Base-by-base conservation (phyloP, 2,797 vertebrate genomes). In the Ptychobarbus kaznakovi region DNA sequence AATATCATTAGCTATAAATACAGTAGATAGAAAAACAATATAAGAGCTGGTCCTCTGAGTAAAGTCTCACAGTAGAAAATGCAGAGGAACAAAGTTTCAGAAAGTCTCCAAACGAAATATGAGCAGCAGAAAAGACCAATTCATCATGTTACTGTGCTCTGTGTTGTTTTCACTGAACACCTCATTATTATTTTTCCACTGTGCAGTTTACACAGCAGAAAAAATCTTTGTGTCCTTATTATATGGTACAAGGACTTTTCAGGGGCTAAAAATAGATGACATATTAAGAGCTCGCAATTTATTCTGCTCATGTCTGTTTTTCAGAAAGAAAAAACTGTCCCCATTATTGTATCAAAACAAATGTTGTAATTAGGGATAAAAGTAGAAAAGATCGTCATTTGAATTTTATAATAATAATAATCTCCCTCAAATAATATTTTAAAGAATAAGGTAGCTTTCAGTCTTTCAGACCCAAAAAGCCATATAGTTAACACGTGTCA, bases 271-370 rank as follows among this genome's bases (percentile, higher is more conserved):
- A 83, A 81, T 84, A 90, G 70, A 20, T 83, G 32, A 81, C 84
- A 78, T 76, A 66, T 79, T 73, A 89, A 87, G 74, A 75, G 74
- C 81, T 86, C 63, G 22, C 49, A 82, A 82, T 86, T 84, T 51
- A 78, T 81, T 49, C 73, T 44, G 40, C 35, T 82, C n/a, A 2
- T 80, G 51, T 84, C 13, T 73, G 12, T 84, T 63, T 66, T 49
- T 49, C 15, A 46, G 40, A n/a, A 16, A 20, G 56, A 83, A 75
- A 65, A 84, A 72, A 80, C n/a, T 11, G 70, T 83, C 65, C 70
- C 46, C 28, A 10, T 77, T 42, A 53, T 80, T 38, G 42, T 49
- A 16, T 51, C 12, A 20, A 75, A 75, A 65, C 16, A 13, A 58
- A 61, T 16, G 42, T 16, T 35, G 20, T 28, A 56, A 81, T 25